These are phyloP conservation scores for Drymodes brunneopygia DNA, from an alignment of 2,113 vertebrate species.

Conservation along the genomic window DNA sequence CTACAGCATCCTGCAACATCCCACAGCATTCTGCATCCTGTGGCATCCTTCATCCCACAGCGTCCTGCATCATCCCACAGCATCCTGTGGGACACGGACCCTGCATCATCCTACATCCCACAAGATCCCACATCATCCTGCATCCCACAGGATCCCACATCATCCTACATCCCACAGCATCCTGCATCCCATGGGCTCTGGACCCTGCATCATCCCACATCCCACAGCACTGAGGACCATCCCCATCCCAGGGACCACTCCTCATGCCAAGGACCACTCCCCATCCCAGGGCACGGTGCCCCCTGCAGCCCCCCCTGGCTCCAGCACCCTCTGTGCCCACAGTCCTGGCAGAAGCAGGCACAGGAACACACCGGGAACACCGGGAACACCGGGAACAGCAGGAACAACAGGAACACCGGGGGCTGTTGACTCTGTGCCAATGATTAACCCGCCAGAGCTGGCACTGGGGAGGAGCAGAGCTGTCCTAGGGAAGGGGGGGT, in stretches of 20 bases:
- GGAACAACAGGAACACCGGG: neutral
- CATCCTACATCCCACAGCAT: neutral
- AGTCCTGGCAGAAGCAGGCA: neutral
- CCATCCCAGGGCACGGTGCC: neutral
- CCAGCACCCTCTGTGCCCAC: too few species aligned
- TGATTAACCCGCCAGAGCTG: neutral
- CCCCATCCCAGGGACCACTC: neutral
- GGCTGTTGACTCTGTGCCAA: neutral
- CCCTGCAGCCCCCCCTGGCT: neutral
- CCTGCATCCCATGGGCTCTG: too few species aligned
- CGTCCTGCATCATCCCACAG: fast-evolving
- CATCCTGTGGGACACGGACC: too few species aligned
- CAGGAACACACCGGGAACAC: neutral
- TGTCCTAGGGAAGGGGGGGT: neutral
- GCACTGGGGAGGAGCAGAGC: neutral
- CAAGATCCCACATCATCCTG: neutral
- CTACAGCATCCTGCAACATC: neutral
- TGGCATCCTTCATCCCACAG: neutral
- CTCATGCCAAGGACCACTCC: neutral
- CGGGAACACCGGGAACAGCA: neutral
- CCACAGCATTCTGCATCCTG: neutral
- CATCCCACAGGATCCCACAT: neutral
- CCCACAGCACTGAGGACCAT: neutral
- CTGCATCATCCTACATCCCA: neutral
- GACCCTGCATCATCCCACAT: too few species aligned